These are phyloP conservation scores for Elachura formosa DNA, from an alignment of 2,113 vertebrate genomes.

Conservation along the genomic window DNA sequence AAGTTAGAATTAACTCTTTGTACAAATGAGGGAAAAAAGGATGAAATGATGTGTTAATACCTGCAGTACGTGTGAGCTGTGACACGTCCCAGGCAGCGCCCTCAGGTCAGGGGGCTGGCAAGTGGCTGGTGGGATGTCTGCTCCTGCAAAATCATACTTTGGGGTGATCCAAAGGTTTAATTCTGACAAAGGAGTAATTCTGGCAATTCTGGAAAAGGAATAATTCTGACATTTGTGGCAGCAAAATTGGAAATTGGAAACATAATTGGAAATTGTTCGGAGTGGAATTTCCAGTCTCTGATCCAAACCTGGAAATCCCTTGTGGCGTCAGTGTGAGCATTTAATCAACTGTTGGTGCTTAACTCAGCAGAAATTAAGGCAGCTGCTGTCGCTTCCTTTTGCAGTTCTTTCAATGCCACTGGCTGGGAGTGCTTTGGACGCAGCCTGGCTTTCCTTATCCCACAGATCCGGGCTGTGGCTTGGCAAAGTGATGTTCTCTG, in stretches of 20 bases:
- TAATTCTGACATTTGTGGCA: neutral
- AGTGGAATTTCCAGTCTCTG: neutral
- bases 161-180: neutral
- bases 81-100: neutral
- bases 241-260: neutral
- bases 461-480: rapidly evolving
- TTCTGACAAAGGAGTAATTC: neutral
- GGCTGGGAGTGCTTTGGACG: neutral
- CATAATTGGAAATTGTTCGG: too few species aligned
- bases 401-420: neutral
- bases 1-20: neutral
- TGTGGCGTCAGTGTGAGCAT: neutral
- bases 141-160: neutral
- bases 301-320: neutral
- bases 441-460: neutral
- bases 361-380: neutral
- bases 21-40: neutral
- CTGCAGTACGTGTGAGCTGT: neutral
- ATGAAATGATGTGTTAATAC: neutral
- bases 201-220: too few species aligned
- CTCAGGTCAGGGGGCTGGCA: neutral
- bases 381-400: neutral
- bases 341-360: neutral
- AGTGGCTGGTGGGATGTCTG: neutral
- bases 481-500: rapidly evolving